Conservation (phyloP, 2,888 invertebrate species). For the Mimachlamys varia region DNA sequence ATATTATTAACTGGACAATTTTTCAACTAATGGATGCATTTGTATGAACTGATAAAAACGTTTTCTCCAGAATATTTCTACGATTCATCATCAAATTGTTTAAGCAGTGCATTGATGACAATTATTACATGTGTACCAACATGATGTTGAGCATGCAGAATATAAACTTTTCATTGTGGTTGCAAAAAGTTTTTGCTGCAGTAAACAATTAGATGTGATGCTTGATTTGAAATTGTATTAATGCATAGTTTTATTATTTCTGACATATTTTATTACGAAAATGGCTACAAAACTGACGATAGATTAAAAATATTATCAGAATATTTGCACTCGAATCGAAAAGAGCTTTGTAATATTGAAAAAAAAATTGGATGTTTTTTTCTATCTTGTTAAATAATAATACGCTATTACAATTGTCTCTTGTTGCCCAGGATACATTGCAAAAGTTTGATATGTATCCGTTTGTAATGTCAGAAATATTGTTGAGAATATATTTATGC, state of each 20-base stretch:
- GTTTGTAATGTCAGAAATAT: not conserved
- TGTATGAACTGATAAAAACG: too few species aligned
- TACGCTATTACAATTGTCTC: not conserved
- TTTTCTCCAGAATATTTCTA: not conserved
- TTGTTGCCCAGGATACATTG: not conserved
- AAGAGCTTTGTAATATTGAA: not conserved
- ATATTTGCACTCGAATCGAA: not conserved
- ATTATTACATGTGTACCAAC: not conserved
- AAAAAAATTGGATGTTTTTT: not conserved
- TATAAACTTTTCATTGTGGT: too few species aligned
- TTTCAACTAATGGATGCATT: too few species aligned
- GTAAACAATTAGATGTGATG: too few species aligned
- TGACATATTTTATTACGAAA: not conserved
- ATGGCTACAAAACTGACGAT: not conserved
- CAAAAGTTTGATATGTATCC: not conserved
- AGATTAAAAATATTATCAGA: not conserved
- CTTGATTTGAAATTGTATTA: too few species aligned
- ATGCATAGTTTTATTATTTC: not conserved
- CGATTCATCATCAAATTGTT: not conserved
- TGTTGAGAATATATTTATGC: not conserved
- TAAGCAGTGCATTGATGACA: not conserved
- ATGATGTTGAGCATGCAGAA: too few species aligned
- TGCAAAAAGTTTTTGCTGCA: too few species aligned
- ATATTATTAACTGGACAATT: not conserved
- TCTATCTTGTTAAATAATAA: slow-evolving; percentile 28